These are phyloP conservation scores for Pecten maximus DNA, from an alignment of 2,888 invertebrate genomes.

Conservation along the genomic window DNA sequence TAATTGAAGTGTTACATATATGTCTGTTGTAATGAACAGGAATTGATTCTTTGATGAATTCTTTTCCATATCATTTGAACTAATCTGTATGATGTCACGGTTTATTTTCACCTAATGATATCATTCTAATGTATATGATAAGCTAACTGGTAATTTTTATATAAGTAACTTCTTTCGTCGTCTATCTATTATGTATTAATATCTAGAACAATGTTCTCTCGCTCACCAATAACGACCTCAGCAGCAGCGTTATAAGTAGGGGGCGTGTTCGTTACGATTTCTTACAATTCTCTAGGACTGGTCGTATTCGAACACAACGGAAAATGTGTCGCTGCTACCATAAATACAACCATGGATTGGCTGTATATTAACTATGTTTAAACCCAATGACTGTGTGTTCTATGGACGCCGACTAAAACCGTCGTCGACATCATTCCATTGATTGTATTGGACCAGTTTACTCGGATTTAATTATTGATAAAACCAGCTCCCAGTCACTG, in stretches of 20 bases:
- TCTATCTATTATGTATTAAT: background rate
- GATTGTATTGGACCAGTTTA: constrained; percentile 10
- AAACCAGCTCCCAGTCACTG: background rate
- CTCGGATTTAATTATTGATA: constrained; percentile 14
- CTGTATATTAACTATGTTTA: background rate
- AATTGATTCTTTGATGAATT: background rate
- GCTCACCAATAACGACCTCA: background rate
- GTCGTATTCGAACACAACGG: constrained; percentile 13
- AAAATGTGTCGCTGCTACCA: constrained; percentile 4
- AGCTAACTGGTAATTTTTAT: background rate
- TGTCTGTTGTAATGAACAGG: background rate
- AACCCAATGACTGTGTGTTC: constrained; percentile 2
- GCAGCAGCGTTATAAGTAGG: background rate
- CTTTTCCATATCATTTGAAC: background rate
- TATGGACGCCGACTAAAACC: background rate
- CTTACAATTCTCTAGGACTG: background rate
- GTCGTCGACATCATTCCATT: background rate
- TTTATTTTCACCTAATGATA: background rate
- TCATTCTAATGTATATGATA: background rate
- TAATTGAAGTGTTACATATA: background rate
- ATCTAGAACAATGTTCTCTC: background rate
- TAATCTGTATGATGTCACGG: background rate
- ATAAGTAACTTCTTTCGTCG: background rate
- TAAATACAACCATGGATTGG: background rate
- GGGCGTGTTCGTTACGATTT: constrained; percentile 28